Evolutionary conservation across 2,797 vertebrate genomes (phyloP).

Genomic region (Phoebastria nigripes): DNA sequence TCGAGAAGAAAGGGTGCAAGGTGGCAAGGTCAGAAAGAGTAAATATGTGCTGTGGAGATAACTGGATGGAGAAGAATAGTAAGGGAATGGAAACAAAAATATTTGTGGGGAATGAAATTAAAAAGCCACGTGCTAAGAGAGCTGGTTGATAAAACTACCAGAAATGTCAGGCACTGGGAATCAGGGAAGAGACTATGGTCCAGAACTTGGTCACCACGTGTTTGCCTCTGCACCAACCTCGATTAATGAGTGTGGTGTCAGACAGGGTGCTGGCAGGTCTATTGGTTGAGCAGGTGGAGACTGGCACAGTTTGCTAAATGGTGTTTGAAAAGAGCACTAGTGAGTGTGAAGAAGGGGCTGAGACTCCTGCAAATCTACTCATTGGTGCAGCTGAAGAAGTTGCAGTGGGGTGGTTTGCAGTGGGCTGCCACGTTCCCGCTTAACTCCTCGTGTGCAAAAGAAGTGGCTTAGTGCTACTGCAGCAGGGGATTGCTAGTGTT

Average conservation of each 20-base stretch:
- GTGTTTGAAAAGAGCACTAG: background rate
- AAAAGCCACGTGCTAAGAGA: background rate
- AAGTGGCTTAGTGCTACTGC: background rate
- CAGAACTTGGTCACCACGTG: background rate
- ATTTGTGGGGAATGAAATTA: background rate
- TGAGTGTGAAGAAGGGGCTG: background rate
- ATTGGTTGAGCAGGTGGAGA: background rate
- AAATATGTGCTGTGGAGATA: background rate
- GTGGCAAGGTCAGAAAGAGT: background rate
- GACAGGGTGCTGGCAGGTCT: background rate
- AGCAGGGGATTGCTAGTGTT: background rate
- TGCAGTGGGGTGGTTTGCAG: background rate
- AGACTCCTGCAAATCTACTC: background rate
- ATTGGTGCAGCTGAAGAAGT: background rate
- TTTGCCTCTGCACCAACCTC: background rate
- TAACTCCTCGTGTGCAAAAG: background rate
- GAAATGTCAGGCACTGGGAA: background rate
- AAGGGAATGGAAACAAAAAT: background rate
- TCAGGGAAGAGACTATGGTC: background rate
- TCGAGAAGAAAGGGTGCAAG: background rate
- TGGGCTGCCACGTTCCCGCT: fast-evolving
- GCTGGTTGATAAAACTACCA: background rate
- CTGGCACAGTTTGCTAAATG: background rate
- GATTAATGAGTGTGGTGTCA: background rate
- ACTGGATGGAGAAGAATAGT: background rate